phyloP scores from a whole-genome alignment of 2,113 vertebrate species.

The Picathartes gymnocephalus region DNA sequence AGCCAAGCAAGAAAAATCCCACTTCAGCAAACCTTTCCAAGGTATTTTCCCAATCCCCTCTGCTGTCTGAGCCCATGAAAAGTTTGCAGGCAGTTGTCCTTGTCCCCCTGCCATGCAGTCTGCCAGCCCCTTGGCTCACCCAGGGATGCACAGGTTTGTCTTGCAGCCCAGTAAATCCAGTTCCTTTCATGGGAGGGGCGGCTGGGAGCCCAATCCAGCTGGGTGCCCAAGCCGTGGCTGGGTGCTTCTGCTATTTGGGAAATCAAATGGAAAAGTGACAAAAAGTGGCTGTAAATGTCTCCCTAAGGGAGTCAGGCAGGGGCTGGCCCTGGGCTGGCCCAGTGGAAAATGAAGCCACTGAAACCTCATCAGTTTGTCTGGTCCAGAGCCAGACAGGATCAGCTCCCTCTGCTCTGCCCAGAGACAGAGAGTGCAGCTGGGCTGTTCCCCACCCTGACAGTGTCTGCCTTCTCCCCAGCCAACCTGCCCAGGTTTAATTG shows the following conservation, averaged over 20 bases:
- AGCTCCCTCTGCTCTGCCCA: background rate
- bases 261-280: background rate
- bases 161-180: background rate
- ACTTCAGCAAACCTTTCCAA: rapidly evolving
- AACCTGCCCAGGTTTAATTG: rapidly evolving
- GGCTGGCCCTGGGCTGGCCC: background rate
- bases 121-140: background rate
- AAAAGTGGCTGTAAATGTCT: background rate
- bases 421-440: background rate
- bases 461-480: background rate
- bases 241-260: background rate
- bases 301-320: background rate
- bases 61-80: background rate
- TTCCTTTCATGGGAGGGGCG: background rate
- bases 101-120: background rate
- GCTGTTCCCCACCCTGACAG: rapidly evolving
- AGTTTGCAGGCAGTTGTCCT: background rate
- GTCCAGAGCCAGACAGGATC: background rate
- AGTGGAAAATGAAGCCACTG: background rate
- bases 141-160: background rate
- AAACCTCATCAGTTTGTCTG: background rate
- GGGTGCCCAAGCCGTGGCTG: rapidly evolving
- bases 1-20: background rate
- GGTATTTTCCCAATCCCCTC: background rate
- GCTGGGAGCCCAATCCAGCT: background rate